Evolutionary conservation across 2,113 vertebrate species (phyloP).

Genomic region (Lycocorax pyrrhopterus): DNA sequence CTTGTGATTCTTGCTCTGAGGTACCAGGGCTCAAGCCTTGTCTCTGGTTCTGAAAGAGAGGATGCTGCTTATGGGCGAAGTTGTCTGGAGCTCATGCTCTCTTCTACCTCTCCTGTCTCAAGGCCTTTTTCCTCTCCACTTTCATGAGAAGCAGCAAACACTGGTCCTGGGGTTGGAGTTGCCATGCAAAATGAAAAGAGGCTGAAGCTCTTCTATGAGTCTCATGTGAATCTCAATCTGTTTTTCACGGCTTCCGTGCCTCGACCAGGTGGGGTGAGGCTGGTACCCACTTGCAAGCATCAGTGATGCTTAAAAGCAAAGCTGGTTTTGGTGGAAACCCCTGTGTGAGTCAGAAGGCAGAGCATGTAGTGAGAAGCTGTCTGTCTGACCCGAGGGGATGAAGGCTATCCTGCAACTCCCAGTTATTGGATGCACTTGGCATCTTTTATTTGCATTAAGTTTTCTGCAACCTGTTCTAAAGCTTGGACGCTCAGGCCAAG

Average conservation of each 20-base stretch:
- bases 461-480: background rate
- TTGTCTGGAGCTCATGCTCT: background rate
- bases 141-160: background rate
- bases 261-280: background rate
- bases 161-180: background rate
- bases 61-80: background rate
- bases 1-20: background rate
- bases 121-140: background rate
- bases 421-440: rapidly evolving
- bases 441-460: background rate
- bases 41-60: background rate
- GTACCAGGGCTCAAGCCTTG: background rate
- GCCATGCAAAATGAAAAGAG: background rate
- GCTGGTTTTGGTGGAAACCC: background rate
- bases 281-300: background rate
- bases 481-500: background rate
- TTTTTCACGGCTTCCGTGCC: background rate
- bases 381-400: background rate
- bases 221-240: background rate
- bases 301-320: background rate
- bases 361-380: background rate
- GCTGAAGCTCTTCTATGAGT: background rate
- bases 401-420: background rate
- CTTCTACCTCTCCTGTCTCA: background rate
- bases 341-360: background rate